Conservation (phyloP, 2,797 vertebrate species). For the Chanos chanos region DNA sequence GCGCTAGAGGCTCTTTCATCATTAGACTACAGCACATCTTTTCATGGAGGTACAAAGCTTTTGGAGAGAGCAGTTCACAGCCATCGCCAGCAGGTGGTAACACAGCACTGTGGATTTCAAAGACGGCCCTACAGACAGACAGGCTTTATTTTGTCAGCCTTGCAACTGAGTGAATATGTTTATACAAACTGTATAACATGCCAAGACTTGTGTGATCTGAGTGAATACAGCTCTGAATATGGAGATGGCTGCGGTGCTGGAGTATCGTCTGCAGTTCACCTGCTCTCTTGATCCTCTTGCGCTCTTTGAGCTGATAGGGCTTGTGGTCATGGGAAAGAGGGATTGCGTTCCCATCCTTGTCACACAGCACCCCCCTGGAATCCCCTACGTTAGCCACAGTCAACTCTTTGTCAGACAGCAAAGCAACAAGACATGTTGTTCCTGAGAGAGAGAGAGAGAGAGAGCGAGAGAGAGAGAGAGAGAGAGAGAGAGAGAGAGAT, state of each 20-base stretch:
- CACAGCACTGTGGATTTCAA: neutral
- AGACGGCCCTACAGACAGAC: neutral
- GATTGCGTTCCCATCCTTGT: slow-evolving; percentile 93
- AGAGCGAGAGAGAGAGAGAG: slow-evolving; percentile 17
- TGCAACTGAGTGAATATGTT: no score
- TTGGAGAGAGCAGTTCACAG: no score
- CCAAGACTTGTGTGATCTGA: neutral
- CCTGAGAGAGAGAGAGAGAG: slow-evolving; percentile 60
- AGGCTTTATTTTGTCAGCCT: no score
- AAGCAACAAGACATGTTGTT: slow-evolving; percentile 89
- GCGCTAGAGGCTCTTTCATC: no score
- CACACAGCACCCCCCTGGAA: slow-evolving; percentile 90
- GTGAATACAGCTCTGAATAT: no score
- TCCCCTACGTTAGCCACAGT: slow-evolving; percentile 96
- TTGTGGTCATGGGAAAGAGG: slow-evolving; percentile 96
- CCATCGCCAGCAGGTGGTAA: slow-evolving; percentile 16
- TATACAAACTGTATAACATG: no score
- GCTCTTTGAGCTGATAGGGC: slow-evolving; percentile 95
- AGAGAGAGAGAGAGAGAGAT: no score
- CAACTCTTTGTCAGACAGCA: slow-evolving; percentile 90
- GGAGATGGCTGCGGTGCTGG: no score
- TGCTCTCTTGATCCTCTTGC: slow-evolving; percentile 96
- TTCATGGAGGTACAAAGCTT: no score
- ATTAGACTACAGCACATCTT: no score
- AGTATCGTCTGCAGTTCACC: slow-evolving; percentile 69